phyloP scores from a whole-genome alignment of 2,888 invertebrate species.

The Oscheius onirici region DNA sequence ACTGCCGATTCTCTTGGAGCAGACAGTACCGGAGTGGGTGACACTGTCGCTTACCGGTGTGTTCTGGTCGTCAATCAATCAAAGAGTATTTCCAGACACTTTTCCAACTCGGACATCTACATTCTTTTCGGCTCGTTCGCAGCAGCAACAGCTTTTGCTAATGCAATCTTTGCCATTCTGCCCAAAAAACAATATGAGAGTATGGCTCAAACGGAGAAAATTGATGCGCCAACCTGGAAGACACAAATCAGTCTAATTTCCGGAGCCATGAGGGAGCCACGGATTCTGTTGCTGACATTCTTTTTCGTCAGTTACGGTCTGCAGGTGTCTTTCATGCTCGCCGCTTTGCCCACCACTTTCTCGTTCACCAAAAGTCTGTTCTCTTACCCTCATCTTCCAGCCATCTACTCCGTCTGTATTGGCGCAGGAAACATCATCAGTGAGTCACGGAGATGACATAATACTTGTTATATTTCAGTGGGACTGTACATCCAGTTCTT shows the following conservation, averaged over 20 bases:
- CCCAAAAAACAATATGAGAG: constrained; percentile 26
- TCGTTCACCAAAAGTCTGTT: constrained; percentile 25
- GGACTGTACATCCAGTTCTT: constrained; percentile 29
- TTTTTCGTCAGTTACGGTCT: constrained; percentile 31
- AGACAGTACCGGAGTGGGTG: background rate
- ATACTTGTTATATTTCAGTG: background rate
- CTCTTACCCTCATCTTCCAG: constrained; percentile 25
- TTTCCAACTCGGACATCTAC: constrained; percentile 25
- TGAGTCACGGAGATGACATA: constrained; percentile 13
- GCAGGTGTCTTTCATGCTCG: constrained; percentile 22
- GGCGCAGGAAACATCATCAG: constrained; percentile 34
- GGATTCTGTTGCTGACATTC: constrained; percentile 20
- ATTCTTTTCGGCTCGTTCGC: constrained; percentile 23
- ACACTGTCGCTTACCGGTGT: constrained; percentile 13
- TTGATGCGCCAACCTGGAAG: constrained; percentile 23
- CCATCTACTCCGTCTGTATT: constrained; percentile 25
- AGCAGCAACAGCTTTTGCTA: constrained; percentile 17
- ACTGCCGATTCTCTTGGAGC: background rate
- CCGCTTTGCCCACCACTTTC: constrained; percentile 30
- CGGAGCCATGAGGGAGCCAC: constrained; percentile 22
- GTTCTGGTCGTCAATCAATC: background rate
- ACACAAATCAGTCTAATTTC: constrained; percentile 16
- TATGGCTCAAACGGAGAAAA: constrained; percentile 25
- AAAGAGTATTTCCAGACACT: constrained; percentile 22
- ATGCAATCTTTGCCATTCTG: constrained; percentile 22